Conservation (phyloP, 2,888 invertebrate genomes). For the Enoplolaimus lenunculus region DNA sequence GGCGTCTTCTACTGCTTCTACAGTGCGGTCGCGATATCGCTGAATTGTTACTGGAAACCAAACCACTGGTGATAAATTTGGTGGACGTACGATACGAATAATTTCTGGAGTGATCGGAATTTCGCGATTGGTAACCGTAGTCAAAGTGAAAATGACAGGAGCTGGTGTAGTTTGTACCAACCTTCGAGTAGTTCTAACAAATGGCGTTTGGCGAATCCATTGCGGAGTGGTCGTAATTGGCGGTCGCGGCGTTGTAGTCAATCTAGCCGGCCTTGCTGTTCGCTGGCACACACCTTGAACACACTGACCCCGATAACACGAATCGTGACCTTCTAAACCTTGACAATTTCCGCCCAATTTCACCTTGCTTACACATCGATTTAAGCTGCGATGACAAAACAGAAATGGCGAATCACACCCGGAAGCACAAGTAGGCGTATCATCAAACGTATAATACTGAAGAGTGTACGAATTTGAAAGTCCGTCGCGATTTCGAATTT, state of each 20-base stretch:
- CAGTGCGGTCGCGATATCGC: neutral
- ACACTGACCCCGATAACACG: neutral
- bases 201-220: no score
- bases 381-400: conserved; percentile 30
- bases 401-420: conserved; percentile 28
- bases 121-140: neutral
- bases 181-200: neutral
- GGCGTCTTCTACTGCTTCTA: neutral
- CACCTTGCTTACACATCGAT: conserved; percentile 32
- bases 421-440: conserved; percentile 13
- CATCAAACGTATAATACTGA: conserved; percentile 11
- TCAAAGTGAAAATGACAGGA: neutral
- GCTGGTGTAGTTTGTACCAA: neutral
- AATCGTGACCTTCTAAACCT: conserved; percentile 24
- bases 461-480: conserved; percentile 19
- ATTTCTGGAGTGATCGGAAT: no score
- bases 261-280: neutral
- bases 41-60: neutral
- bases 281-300: neutral
- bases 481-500: conserved; percentile 20
- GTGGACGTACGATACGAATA: no score
- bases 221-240: neutral
- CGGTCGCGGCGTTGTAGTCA: neutral
- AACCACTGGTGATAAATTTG: neutral
- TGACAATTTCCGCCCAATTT: conserved; percentile 31